Base-by-base conservation (phyloP, 2,113 vertebrate species). In the Larimichthys polyactis region DNA sequence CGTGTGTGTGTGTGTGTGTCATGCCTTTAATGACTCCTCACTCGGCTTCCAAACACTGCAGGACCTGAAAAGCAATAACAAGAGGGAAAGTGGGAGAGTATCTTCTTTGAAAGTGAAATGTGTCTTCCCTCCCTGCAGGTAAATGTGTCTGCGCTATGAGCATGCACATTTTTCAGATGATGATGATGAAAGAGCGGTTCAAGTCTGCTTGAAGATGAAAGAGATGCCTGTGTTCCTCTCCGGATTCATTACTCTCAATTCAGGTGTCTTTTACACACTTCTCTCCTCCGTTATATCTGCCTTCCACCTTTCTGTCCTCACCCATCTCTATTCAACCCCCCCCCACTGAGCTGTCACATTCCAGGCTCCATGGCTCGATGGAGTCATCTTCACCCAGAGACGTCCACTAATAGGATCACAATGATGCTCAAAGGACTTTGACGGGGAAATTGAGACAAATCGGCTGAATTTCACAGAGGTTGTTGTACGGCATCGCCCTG, bases 361-460 rank as follows among this genome's bases (percentile, higher is more conserved):
- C 77, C 74, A 20, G 46, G 85, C 58, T 77, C 83, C 71, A 27
- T 17, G 66, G 75, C 84, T 86, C 83, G 87, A 40, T 88, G 60
- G 82, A 89, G 89, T 87, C 90, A 81, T 92, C 90, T 91, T 74
- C 86, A 85, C 75, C 84, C 74, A 79, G 52, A 83, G 66, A 82
- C 73, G 82, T 81, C 71, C 46, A 49, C 86, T 92, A 92, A 91
- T 87, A 79, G 77, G 78, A 95, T 90, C 87, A 88, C 76, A 82
- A 82, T 80, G 78, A 87, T 76, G 77, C 92, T 91, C 84, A 58
- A 44, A 90, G 84, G 85, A 79, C 87, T 93, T 91, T 89, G 91
- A 93, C 90, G 76, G 79, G 72, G 44, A 92, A 93, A 95, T 94
- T 91, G 92, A 96, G 92, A 95, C 86, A 92, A 91, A 95, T 94